Evolutionary conservation across 2,888 invertebrate genomes (phyloP), one percentile per base, ranked within the genome.

Genomic region (Tholera decimalis): DNA sequence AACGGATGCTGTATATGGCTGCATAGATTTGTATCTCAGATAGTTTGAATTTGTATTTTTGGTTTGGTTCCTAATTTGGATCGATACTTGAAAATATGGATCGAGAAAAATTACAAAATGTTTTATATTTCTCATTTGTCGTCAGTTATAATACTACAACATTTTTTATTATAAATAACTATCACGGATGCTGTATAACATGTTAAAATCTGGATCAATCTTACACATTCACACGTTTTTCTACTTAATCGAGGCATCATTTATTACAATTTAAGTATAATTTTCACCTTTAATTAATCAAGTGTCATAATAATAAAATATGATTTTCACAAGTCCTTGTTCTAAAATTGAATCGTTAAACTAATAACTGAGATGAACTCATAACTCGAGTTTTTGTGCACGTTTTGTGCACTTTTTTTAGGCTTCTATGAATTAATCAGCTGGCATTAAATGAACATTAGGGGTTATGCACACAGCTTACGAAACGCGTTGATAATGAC

Each of bases 401-500:
- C 44, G 47, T 66, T 71, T 75, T 72, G 46, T 56, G 35, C 55
- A 47, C 18, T 80, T 80, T 77, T 78, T 60, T 28, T 7, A 50
- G n/a, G 72, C 73, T 78, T 73, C 74, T 78, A 66, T 66, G 64
- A 64, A 69, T 65, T 69, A 73, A 79, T 81, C 75, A 73, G 58
- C 47, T 46, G 33, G 43, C 70, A 79, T 79, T 82, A 79, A 79
- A 82, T 74, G 54, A 79, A 66, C 79, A 79, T 81, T 79, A 82
- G 64, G 51, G 70, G 67, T 60, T 77, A 67, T 66, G 50, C 61
- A 78, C 74, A 69, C 54, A 24, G 47, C 50, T 79, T 81, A 74
- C 66, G 54, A 73, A 69, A 79, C 53, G 20, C 13, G 15, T 3
- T 57, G 33, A 49, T 81, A 74, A 73, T 63, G 64, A 64, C 60